Evolutionary conservation across 2,113 vertebrate genomes (phyloP), one percentile per base, ranked within the genome.

Genomic region (Meriones unguiculatus): DNA sequence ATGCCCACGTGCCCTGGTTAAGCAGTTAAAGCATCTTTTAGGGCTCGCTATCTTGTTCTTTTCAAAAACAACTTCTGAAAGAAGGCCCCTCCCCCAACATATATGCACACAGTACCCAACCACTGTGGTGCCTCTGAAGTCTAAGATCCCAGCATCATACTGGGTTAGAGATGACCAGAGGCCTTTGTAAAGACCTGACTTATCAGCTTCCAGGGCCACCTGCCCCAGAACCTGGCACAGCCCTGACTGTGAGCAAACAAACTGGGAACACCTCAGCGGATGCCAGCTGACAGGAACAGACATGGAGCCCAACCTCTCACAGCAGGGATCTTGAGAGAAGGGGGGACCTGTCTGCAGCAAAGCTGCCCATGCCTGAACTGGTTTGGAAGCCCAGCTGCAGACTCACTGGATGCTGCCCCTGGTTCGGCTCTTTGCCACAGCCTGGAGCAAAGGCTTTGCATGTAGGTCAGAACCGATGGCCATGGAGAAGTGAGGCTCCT

Each of bases 401-500:
- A 3, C 0, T 85, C 69, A 5, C 1, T 41, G 50, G 70, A 46
- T 5, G 46, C 65, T 35, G 65, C 38, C 28, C 17, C 57, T 69
- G 50, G 59, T 35, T 62, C 41, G 0, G 0, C 9, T 17, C 87
- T 89, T 46, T 11, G 8, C 9, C 15, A 38, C 32, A 35, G 38
- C 7, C n/a, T 1, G n/a, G 70, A 41, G 35, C 50, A 0, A 13
- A 78, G 13, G 41, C 67, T 8, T 64, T 1, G 6, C 11, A 17
- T 20, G 18, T 22, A 67, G 8, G 9, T 7, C 65, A 62, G 62
- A 78, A 12, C 59, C 38, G 1, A 0, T 0, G 35, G 64, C 50
- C 1, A 0, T 2, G 18, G 0, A 0, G 9, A 25, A 70, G 12
- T 0, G 35, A 69, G 28, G 22, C 4, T 65, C 20, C 3, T 20